Base-by-base conservation (phyloP, 2,888 invertebrate species). In the Atrina japonica region DNA sequence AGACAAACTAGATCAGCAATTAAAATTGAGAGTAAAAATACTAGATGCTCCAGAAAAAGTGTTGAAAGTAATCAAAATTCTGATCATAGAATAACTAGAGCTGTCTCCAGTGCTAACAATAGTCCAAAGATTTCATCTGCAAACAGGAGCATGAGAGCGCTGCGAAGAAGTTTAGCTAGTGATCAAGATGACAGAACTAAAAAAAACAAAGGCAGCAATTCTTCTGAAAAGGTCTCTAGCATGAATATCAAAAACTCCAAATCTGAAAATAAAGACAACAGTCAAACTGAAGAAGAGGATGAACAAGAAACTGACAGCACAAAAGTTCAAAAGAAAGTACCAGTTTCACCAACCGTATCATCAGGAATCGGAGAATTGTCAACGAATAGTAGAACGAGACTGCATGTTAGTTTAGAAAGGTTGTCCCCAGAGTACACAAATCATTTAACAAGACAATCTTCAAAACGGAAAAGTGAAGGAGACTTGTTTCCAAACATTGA, bases 391-490 rank as follows among this genome's bases (percentile, higher is more conserved):
- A 35, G 40, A 11, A 56, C 56, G 3, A 56, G 40, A 23, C 11
- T 40, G 14, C 56, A 56, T 52, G 52, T 52, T 6, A 52, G 52
- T 27, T 25, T 52, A 9, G 56, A 56, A 40, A 30, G 16, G 40
- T 23, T 40, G 56, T 56, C 40, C 18, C 35, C 35, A 35, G 23
- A 56, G 21, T 21, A 18, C 18, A 14, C 35, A 23, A 40, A 56
- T 16, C 30, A 56, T 35, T 21, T 56, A 2, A 56, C 56, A n/a
- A 18, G 56, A 40, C 35, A 35, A 5, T 40, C 21, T 23, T 21
- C 56, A 21, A 56, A 56, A 35, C 25, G 56, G 23, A 56, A 56
- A 40, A 40, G 40, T 11, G 56, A 56, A 23, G 23, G 35, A 16
- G 21, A 14, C n/a, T 7, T 40, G 18, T 56, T 40, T 18, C 29